These are phyloP conservation scores for Boloria selene DNA, from an alignment of 2,888 invertebrate species.

Conservation along the genomic window DNA sequence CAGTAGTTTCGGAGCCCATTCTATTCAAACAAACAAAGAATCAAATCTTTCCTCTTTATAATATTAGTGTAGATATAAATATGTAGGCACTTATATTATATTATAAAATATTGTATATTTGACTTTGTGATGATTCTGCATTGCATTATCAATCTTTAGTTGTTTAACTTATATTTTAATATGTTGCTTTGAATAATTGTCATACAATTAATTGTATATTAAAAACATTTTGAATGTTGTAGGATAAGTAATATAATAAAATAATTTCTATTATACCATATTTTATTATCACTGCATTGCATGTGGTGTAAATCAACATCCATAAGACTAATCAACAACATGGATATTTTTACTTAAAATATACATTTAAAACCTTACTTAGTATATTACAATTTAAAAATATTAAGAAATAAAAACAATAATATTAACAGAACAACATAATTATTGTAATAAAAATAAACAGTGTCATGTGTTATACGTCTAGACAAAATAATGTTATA, in stretches of 20 bases:
- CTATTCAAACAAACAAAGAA: too few species aligned
- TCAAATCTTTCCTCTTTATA: too few species aligned
- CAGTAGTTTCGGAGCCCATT: too few species aligned
- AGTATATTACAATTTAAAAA: slow-evolving; percentile 64
- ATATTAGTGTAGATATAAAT: too few species aligned
- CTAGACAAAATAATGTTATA: slow-evolving; percentile 56
- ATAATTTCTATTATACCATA: slow-evolving; percentile 56
- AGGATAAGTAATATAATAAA: slow-evolving; percentile 1
- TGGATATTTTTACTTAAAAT: slow-evolving; percentile 74
- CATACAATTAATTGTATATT: background rate
- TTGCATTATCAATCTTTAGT: background rate
- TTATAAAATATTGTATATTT: too few species aligned
- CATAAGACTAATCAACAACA: slow-evolving; percentile 82
- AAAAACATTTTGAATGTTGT: background rate
- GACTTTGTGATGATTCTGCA: too few species aligned
- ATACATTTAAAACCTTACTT: slow-evolving; percentile 66
- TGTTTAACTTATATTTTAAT: too few species aligned
- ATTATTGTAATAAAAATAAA: slow-evolving; percentile 64
- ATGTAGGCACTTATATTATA: too few species aligned
- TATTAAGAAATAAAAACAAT: slow-evolving; percentile 52
- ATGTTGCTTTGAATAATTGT: too few species aligned
- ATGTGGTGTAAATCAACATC: slow-evolving; percentile 82
- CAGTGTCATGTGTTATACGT: slow-evolving; percentile 70
- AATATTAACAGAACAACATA: slow-evolving; percentile 54
- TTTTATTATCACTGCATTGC: slow-evolving; percentile 78